These are phyloP conservation scores for Parambassis ranga DNA, from an alignment of 2,797 vertebrate genomes.

Conservation along the genomic window DNA sequence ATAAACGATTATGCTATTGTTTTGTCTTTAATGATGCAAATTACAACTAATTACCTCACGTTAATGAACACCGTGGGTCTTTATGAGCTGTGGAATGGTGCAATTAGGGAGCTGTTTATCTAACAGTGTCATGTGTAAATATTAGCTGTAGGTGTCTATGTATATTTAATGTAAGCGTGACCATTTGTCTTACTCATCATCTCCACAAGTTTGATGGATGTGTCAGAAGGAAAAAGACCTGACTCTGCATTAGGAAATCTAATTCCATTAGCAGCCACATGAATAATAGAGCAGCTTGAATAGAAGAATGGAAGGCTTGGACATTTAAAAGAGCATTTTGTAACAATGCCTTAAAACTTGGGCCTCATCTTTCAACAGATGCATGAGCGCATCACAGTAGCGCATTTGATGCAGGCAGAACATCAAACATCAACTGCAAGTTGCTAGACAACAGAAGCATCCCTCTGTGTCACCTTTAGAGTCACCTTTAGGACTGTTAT, in stretches of 20 bases:
- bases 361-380: too few species aligned
- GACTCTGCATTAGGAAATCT: slow-evolving; percentile 34
- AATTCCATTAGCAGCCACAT: slow-evolving; percentile 44
- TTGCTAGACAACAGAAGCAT: too few species aligned
- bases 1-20: slow-evolving; percentile 74
- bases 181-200: slow-evolving; percentile 40
- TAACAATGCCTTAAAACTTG: too few species aligned
- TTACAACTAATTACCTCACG: slow-evolving; percentile 70
- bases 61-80: slow-evolving; percentile 66
- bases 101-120: slow-evolving; percentile 72
- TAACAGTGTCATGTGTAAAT: slow-evolving; percentile 53
- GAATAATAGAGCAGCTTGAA: slow-evolving; percentile 29
- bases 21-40: slow-evolving; percentile 77
- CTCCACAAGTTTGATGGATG: slow-evolving; percentile 57
- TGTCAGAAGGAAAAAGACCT: not conserved
- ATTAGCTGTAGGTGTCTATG: slow-evolving; percentile 49
- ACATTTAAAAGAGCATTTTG: too few species aligned
- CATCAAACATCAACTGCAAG: too few species aligned
- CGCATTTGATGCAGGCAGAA: too few species aligned
- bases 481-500: too few species aligned
- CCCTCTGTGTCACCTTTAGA: too few species aligned
- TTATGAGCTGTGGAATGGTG: slow-evolving; percentile 61
- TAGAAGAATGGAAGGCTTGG: slow-evolving; percentile 2
- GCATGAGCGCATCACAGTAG: too few species aligned
- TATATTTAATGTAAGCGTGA: slow-evolving; percentile 34